Percentiles rank a stretch among this genome's conserved stretches.
Evolutionary conservation across 2,888 invertebrate species (phyloP).

Genomic region (Dugesia japonica): DNA sequence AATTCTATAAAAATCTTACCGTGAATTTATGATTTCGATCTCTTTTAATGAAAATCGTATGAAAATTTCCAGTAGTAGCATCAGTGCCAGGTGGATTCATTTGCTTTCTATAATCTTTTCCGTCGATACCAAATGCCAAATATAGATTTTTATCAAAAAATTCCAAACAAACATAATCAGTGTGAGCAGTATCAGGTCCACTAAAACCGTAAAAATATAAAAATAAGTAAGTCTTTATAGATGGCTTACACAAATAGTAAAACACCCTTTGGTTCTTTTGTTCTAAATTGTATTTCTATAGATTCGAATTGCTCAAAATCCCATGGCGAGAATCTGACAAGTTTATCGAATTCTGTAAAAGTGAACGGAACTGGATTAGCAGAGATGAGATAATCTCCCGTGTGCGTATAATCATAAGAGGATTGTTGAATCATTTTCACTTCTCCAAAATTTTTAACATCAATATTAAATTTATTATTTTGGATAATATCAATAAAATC

Average conservation of each 20-base stretch:
- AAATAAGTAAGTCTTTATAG: not conserved
- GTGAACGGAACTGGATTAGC: slow-evolving; percentile 20
- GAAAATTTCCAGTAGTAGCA: not conserved
- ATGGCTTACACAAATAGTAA: slow-evolving; percentile 17
- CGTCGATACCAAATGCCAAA: not conserved
- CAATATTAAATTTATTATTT: not conserved
- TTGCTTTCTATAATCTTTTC: not conserved
- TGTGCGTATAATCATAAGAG: not conserved
- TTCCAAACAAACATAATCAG: slow-evolving; percentile 23
- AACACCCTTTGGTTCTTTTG: not conserved
- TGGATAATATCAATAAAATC: not conserved
- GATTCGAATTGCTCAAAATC: slow-evolving; percentile 12
- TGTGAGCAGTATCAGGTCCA: slow-evolving; percentile 20
- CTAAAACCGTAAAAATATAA: not conserved
- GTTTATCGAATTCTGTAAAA: not conserved
- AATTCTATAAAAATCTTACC: not conserved
- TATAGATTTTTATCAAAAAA: not conserved
- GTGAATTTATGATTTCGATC: slow-evolving; percentile 4
- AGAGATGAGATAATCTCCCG: not conserved
- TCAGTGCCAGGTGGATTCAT: not conserved
- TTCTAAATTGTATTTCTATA: slow-evolving; percentile 20
- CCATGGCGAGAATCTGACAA: not conserved
- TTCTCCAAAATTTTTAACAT: not conserved
- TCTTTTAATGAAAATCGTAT: not conserved
- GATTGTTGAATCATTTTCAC: not conserved